These are phyloP conservation scores for Stictonetta naevosa DNA, from an alignment of 2,113 vertebrate genomes.

Conservation along the genomic window DNA sequence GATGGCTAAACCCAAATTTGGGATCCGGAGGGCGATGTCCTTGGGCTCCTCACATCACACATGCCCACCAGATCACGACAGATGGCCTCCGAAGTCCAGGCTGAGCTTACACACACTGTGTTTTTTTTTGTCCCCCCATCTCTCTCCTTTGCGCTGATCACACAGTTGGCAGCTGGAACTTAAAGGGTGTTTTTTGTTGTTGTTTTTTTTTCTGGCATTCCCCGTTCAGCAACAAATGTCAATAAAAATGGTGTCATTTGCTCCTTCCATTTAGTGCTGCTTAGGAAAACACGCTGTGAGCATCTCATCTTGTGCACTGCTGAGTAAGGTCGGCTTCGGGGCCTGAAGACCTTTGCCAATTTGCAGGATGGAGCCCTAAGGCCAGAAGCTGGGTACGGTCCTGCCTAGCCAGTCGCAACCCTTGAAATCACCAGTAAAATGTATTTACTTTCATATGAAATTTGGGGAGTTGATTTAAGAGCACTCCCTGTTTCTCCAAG, in stretches of 20 bases:
- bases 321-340: background rate
- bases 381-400: background rate
- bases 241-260: background rate
- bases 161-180: constrained; percentile 4
- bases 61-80: background rate
- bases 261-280: constrained; percentile 13
- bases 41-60: background rate
- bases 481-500: constrained; percentile 26
- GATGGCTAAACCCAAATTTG: background rate
- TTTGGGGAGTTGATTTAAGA: constrained; percentile 67
- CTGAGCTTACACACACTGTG: background rate
- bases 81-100: background rate
- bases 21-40: background rate
- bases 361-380: background rate
- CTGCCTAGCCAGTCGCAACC: background rate
- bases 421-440: constrained; percentile 37
- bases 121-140: background rate
- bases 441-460: constrained; percentile 52
- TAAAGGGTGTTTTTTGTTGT: background rate
- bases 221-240: background rate
- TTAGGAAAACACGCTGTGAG: background rate
- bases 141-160: constrained; percentile 12
- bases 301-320: background rate
- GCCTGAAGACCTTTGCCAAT: background rate
- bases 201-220: background rate